Base-by-base conservation (phyloP, 2,888 invertebrate genomes). In the Eupithecia insigniata region DNA sequence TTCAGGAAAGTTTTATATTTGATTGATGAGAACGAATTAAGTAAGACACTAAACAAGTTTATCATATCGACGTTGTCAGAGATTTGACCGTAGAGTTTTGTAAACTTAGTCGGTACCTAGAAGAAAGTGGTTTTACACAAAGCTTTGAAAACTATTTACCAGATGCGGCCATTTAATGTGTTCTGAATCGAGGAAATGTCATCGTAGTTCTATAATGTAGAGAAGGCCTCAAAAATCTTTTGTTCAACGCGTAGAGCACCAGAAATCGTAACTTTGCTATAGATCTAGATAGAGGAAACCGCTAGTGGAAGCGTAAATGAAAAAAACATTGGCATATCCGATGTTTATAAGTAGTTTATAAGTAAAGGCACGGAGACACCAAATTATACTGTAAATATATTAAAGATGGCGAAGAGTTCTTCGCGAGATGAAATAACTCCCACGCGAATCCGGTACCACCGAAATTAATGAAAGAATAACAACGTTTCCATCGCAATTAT, bases 401-500 rank as follows among this genome's bases (percentile, higher is more conserved):
- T 55, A 55, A 55, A 22, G 22, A 55, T 55, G 16, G 51, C 51
- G 55, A 55, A 26, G 26, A 55, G 51, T 51, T 51, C 10, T 51
- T 51, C 10, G 46, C 22, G 22, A 51, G 55, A 55, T 4, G 55
- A 55, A 55, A 51, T 2, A 51, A 26, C 51, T 22, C 22, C 51
- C 22, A 51, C 51, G 51, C 51, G 18, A 26, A 22, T 18, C 22
- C 51, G n/a, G 51, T 22, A 22, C n/a, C n/a, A 51, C 1, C 46
- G n/a, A 51, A 22, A 22, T 51, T 51, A 51, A 55, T 55, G 55
- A 55, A 26, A 26, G 51, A 51, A 51, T 51, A 22, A 51, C 51
- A 51, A 51, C 22, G 26, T 26, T 46, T 51, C 12, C 22, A 5
- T 55, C 26, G 26, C 22, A 55, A 55, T 22, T 10, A 51, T n/a